Conservation (phyloP, 1,140 invertebrate genomes). For the Sitophilus oryzae region DNA sequence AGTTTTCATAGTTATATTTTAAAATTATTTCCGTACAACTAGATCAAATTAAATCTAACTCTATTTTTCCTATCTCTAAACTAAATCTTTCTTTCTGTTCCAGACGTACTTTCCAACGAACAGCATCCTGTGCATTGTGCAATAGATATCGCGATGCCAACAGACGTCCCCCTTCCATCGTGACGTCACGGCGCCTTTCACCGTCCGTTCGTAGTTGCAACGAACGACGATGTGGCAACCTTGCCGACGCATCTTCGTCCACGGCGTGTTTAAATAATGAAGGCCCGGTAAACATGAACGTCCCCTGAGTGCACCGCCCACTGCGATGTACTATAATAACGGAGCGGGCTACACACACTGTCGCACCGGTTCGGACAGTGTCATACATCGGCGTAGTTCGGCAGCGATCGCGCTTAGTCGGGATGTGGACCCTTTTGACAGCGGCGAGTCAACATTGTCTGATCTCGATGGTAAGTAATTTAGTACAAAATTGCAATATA, state of each 20-base stretch:
- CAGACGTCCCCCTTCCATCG: neutral
- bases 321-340: constrained; percentile 33
- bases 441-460: constrained; percentile 41
- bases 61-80: too few species aligned
- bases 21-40: too few species aligned
- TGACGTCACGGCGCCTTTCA: neutral
- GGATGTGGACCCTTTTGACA: constrained; percentile 39
- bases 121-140: too few species aligned
- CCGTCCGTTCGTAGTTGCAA: neutral
- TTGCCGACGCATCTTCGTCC: neutral
- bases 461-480: constrained; percentile 38
- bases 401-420: constrained; percentile 24
- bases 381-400: constrained; percentile 36
- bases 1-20: too few species aligned
- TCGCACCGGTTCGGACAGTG: constrained; percentile 40
- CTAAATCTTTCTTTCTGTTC: neutral
- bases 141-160: neutral
- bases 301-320: neutral
- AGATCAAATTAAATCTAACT: too few species aligned
- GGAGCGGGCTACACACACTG: constrained; percentile 37
- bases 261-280: neutral
- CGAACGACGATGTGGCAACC: neutral
- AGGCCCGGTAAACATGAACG: neutral
- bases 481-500: too few species aligned
- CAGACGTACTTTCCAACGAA: too few species aligned